Base-by-base conservation (phyloP, 2,888 invertebrate species). In the Dexiosoma caninum region DNA sequence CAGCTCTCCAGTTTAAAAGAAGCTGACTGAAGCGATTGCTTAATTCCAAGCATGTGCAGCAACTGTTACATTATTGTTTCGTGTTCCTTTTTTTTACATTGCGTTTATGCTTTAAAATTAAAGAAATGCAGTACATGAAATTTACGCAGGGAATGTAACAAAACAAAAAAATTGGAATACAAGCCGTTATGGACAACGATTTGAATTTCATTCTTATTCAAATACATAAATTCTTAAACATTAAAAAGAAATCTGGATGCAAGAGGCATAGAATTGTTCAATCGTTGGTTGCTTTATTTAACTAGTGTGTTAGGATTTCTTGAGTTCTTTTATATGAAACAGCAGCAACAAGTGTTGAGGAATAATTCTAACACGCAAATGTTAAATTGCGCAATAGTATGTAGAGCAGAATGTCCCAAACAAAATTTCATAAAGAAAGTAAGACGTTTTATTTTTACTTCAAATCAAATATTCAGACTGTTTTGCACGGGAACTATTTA, bases 121-220 rank as follows among this genome's bases (percentile, higher is more conserved):
- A 77, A 35, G 37, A n/a, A 67, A 72, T 62, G 40, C 21, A 42
- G 57, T 62, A 32, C 59, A 62, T 70, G n/a, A 66, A 51, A 57
- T 59, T 62, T 78, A 81, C 77, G 81, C 77, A 81, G 74, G 51
- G 49, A 46, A 72, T 40, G 19, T 19, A 42, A 19, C n/a, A n/a
- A 42, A n/a, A 35, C 4, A 44, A 78, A 57, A 59, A 69, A 75
- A 80, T 67, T 76, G 55, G 71, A 75, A 46, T 76, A 77, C 72
- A 69, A 74, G 77, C 81, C 81, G 81, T 81, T 81, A 81, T 81
- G 81, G 81, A 77, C 81, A 81, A 74, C 80, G 77, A 82, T 74
- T 72, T 79, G 49, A 55, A 74, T 75, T 77, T 77, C 70, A 78
- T 71, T 78, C 60, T 53, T 53, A 75, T 57, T 70, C 70, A 67